Evolutionary conservation across 2,888 invertebrate genomes (phyloP).

Genomic region (Cerastis rubricosa): DNA sequence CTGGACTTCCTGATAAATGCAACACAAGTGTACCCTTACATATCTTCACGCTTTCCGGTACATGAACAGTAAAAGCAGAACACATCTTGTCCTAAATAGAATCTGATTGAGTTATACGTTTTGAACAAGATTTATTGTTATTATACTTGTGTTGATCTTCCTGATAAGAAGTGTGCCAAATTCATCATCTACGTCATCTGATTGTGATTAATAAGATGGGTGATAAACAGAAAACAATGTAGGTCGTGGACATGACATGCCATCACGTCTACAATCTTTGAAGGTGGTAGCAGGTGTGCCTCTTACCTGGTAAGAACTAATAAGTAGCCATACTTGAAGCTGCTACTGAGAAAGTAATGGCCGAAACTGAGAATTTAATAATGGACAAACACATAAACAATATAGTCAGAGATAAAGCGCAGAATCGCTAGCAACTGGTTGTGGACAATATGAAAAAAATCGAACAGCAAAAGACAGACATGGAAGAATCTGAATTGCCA

Average conservation of each 20-base stretch:
- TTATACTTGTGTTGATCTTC: slow-evolving; percentile 35
- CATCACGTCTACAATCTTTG: slow-evolving; percentile 19
- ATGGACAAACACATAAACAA: not conserved
- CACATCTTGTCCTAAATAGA: slow-evolving; percentile 16
- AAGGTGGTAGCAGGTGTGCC: not conserved
- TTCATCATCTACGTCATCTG: slow-evolving; percentile 27
- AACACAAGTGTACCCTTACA: slow-evolving; percentile 77
- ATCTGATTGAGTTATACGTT: slow-evolving; percentile 46
- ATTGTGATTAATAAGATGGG: slow-evolving; percentile 14
- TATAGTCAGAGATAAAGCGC: not conserved
- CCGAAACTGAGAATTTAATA: not conserved
- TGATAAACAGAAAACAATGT: slow-evolving; percentile 23
- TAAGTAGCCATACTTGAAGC: not conserved
- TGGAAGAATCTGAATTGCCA: not conserved
- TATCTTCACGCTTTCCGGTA: slow-evolving; percentile 47
- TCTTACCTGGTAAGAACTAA: not conserved
- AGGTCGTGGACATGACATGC: slow-evolving; percentile 28
- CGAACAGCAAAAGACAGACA: not conserved
- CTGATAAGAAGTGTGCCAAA: slow-evolving; percentile 50
- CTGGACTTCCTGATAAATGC: slow-evolving; percentile 84
- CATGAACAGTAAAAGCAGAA: slow-evolving; percentile 26
- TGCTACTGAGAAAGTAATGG: not conserved
- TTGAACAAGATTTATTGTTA: slow-evolving; percentile 35
- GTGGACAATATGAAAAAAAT: not conserved
- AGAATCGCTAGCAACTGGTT: not conserved